Evolutionary conservation across 1,140 invertebrate species (phyloP).

Genomic region (Drosophila pachea): DNA sequence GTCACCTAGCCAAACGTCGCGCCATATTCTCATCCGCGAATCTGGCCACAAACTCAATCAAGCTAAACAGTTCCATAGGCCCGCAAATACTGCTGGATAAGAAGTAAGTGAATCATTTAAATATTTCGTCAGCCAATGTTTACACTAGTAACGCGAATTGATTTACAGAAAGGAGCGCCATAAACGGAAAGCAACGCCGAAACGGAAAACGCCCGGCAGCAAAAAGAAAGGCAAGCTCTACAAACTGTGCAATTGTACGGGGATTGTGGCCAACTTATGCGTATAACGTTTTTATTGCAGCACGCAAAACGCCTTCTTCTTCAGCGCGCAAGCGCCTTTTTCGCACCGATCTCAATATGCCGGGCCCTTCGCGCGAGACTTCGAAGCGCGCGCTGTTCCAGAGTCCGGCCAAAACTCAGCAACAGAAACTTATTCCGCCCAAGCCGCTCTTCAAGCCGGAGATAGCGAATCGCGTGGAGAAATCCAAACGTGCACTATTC

Average conservation of each 20-base stretch:
- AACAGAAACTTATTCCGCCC: slow-evolving; percentile 56
- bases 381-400: slow-evolving; percentile 83
- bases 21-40: slow-evolving; percentile 82
- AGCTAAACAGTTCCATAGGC: slow-evolving; percentile 67
- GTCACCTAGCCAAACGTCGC: slow-evolving; percentile 82
- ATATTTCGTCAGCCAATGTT: background rate
- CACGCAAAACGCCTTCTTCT: slow-evolving; percentile 79
- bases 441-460: slow-evolving; percentile 71
- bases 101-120: slow-evolving; percentile 50
- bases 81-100: slow-evolving; percentile 75
- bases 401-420: slow-evolving; percentile 80
- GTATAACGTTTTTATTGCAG: slow-evolving; percentile 19
- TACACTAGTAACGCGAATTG: background rate
- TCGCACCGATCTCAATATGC: slow-evolving; percentile 68
- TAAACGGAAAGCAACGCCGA: slow-evolving; percentile 72
- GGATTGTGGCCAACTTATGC: background rate
- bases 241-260: background rate
- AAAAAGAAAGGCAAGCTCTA: slow-evolving; percentile 68
- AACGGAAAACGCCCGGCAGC: slow-evolving; percentile 72
- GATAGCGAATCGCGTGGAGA: slow-evolving; percentile 75
- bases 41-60: slow-evolving; percentile 68
- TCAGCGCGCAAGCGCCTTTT: slow-evolving; percentile 79
- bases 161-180: slow-evolving; percentile 61
- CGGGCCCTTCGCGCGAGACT: slow-evolving; percentile 69
- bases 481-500: slow-evolving; percentile 81